Evolutionary conservation across 2,113 vertebrate species (phyloP), one percentile per base, ranked within the genome.

Genomic region (Varanus salvator): DNA sequence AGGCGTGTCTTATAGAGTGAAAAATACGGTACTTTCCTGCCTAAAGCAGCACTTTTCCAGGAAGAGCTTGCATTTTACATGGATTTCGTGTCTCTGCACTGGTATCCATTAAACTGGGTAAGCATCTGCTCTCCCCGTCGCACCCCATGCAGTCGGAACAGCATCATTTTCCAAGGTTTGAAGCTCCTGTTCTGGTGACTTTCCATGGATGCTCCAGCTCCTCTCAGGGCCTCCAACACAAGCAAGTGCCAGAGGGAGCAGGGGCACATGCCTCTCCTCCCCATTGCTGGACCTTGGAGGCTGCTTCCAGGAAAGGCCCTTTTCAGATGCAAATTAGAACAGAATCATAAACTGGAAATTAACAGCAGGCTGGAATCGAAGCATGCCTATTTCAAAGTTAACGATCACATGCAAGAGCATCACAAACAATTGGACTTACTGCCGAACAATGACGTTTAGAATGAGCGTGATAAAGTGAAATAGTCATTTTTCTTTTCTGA

Each of bases 301-400:
- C 27, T 74, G 6, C 84, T 57, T 72, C 27, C 54, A 86, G 71
- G 69, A 54, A 54, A 74, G 50, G 31, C 23, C 34, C 50, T 86
- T 86, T 80, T 25, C 6, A 15, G 74, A 54, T 85, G 84, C 68
- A 74, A 71, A 71, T 84, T 66, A 69, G 6, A 85, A 85, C 9
- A 34, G 31, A 78, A 34, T 87, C 75, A 87, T 48, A 50, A 87
- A 50, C 34, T 23, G 19, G 86, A 50, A 66, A 87, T 87, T 68
- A 87, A 78, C 78, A 68, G 14, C 27, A 80, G 60, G 64, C 60
- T 80, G 76, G 48, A 68, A n/a, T 48, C 25, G 23, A 38, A 76
- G 21, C 3, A 64, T 38, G 74, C 25, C 17, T 17, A 71, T 27
- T 76, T 38, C 5, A 64, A 29, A 38, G 23, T 78, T 50, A 77